Base-by-base conservation (phyloP, 2,797 vertebrate species). In the Oryzias sinensis region DNA sequence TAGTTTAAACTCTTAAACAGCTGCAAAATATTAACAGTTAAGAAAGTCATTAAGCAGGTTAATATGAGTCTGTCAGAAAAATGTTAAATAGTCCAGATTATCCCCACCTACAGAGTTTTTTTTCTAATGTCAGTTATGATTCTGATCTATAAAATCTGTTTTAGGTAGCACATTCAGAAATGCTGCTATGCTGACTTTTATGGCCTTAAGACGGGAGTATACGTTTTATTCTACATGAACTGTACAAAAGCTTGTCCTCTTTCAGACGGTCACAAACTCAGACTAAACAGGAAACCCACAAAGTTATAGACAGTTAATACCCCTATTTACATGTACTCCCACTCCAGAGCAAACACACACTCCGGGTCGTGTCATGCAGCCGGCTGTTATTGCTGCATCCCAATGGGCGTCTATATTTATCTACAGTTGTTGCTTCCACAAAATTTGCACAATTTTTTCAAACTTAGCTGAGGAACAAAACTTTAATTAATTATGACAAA, bases 261-360 rank as follows among this genome's bases (percentile, higher is more conserved):
- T 56, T 70, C 68, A 89, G 84, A 87, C 80, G 27, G 66, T 82
- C 81, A 79, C 65, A 74, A 79, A 82, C 18, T 74, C 70, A 90
- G 88, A 89, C 88, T 87, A 90, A 90, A 89, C 87, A 89, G 87
- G 82, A 88, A 89, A 83, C 70, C 76, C 74, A 59, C 74, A 57
- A 48, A 68, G 55, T 83, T 77, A 72, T 72, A 82, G 77, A 70
- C 64, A 72, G 63, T 74, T 82, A 87, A 87, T 83, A 68, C 71
- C 29, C 9, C 43, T 18, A 20, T 62, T 59, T 65, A 53, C 29
- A 48, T 18, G 54, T 43, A 52, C 24, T 49, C 27, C 22, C 27
- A 47, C 43, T 63, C 40, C 18, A 14, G 33, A 33, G 63, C 59
- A 60, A 14, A 79, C 45, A 59, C 37, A 43, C 7, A 33, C 42